A percentile compares a stretch with the other conserved stretches of the same genome.
These are phyloP conservation scores for Pagrus major DNA, from an alignment of 2,113 vertebrate genomes.

Conservation along the genomic window DNA sequence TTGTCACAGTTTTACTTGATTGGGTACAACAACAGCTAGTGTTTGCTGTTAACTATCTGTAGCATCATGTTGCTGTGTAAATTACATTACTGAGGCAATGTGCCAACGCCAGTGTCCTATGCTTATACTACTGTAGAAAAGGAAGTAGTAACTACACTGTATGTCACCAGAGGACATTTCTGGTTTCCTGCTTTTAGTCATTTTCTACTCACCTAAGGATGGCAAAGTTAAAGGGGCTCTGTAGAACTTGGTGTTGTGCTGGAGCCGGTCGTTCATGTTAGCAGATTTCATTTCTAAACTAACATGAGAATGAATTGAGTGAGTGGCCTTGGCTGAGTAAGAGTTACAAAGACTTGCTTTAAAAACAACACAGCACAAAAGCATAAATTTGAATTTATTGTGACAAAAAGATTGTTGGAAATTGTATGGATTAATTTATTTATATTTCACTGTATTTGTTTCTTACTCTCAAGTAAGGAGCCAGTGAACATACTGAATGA, in stretches of 20 bases:
- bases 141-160: not conserved
- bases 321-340: not conserved
- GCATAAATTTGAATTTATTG: not conserved
- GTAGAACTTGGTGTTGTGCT: too few relatives aligned
- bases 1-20: not conserved
- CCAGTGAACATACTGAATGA: not conserved
- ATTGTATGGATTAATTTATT: not conserved
- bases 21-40: not conserved
- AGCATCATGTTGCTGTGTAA: not conserved
- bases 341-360: not conserved
- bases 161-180: not conserved
- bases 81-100: not conserved
- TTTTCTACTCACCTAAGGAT: not conserved
- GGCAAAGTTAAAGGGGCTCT: not conserved
- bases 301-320: too few relatives aligned
- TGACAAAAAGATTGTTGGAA: constrained; percentile 1
- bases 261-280: too few relatives aligned
- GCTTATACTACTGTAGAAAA: too few relatives aligned
- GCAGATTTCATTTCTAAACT: too few relatives aligned
- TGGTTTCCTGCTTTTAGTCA: not conserved
- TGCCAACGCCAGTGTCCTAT: not conserved
- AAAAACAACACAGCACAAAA: not conserved
- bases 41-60: not conserved
- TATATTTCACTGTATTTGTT: not conserved
- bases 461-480: not conserved